A percentile compares a stretch with the other conserved stretches of the same genome.
phyloP scores from a whole-genome alignment of 2,113 vertebrate species.

The Clupea harengus region DNA sequence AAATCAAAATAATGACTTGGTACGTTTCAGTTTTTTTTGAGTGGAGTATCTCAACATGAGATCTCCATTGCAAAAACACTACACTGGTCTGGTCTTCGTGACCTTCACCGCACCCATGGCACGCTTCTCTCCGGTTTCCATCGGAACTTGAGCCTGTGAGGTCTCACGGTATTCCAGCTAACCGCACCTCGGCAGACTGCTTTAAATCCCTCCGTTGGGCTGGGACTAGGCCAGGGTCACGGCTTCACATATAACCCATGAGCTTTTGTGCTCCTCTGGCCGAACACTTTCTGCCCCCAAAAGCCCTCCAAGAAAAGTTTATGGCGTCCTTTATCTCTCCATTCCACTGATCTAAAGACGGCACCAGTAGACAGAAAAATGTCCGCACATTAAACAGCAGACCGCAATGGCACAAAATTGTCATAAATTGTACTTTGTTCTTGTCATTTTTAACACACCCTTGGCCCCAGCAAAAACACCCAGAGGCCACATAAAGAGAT shows the following conservation, averaged over 20 bases:
- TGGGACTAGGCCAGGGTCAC: background rate
- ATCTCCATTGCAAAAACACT: background rate
- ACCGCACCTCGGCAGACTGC: background rate
- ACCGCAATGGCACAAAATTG: background rate
- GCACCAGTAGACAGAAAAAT: constrained; percentile 2
- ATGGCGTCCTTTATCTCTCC: background rate
- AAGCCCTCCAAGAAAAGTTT: background rate
- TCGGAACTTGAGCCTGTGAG: constrained; percentile 4
- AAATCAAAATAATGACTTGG: background rate
- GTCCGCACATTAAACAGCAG: background rate
- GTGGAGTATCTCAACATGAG: background rate
- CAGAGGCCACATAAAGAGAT: constrained; percentile 5
- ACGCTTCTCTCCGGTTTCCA: background rate
- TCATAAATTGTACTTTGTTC: background rate
- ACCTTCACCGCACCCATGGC: constrained; percentile 2
- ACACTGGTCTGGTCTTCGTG: background rate
- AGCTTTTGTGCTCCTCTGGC: background rate
- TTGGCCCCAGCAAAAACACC: background rate
- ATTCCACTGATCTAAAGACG: background rate
- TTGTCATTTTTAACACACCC: background rate
- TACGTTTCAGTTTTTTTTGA: background rate
- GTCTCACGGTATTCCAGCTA: background rate
- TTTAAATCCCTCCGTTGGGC: background rate
- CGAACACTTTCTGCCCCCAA: background rate
- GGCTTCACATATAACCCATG: background rate